These are phyloP conservation scores for Poeciliopsis retropinna DNA, from an alignment of 2,113 vertebrate species.

Conservation along the genomic window DNA sequence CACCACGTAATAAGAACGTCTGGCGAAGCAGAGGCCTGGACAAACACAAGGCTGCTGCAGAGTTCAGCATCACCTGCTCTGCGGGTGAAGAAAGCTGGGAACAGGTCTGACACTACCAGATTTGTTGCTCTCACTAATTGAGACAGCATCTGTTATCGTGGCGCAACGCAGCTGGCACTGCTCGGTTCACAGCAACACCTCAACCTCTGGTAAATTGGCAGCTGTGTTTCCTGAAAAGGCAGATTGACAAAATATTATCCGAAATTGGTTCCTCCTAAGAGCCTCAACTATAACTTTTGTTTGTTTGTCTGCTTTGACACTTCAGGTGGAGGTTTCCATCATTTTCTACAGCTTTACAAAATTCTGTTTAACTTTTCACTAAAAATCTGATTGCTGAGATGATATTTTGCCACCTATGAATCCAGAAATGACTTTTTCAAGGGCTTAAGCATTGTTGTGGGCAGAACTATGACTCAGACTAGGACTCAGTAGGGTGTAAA, in stretches of 20 bases:
- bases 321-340: no score
- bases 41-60: background rate
- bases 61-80: background rate
- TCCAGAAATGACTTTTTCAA: background rate
- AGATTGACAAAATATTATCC: background rate
- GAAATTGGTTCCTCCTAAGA: background rate
- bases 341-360: no score
- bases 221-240: background rate
- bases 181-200: background rate
- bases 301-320: no score
- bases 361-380: no score
- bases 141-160: background rate
- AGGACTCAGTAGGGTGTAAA: background rate
- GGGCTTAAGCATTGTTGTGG: background rate
- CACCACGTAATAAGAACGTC: background rate
- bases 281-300: background rate
- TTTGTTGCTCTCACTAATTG: background rate
- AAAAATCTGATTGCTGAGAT: background rate
- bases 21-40: background rate
- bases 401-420: background rate
- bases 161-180: background rate
- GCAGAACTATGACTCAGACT: background rate
- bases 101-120: background rate
- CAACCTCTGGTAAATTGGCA: background rate
- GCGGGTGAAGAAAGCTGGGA: background rate